Evolutionary conservation across 2,888 invertebrate genomes (phyloP), one percentile per base, ranked within the genome.

Genomic region (Papilio elwesi): DNA sequence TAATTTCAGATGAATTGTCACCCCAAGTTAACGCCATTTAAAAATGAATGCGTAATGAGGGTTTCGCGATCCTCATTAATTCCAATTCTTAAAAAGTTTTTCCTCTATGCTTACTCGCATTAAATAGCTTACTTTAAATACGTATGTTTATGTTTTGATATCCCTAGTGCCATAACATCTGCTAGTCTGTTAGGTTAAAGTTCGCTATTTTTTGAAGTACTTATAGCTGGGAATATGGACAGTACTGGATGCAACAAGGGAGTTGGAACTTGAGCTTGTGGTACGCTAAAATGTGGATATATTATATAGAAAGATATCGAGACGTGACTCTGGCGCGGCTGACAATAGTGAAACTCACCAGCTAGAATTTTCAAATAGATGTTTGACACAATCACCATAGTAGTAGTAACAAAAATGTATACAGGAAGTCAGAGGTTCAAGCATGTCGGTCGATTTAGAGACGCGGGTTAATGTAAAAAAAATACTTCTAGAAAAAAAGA

Each of bases 31-130:
- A 68, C 74, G 71, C 78, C 75, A 75, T 74, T 76, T 75, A 74
- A 74, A 73, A 63, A 74, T 75, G 74, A 78, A 78, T 76, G 70
- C 74, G 51, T 77, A 76, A 78, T 76, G 76, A 76, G 74, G 73
- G 55, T 70, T 76, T 77, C 67, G 71, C 69, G 63, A 69, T 71
- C 59, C 69, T 76, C 73, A 70, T 75, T 73, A 67, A 64, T 53
- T 71, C 65, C 72, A 73, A 74, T 76, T 70, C 66, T 73, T 38
- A 62, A 16, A 16, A 47, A 62, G 26, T 15, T 66, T 68, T 71
- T 6, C n/a, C 15, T 15, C n/a, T 13, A 15, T 48, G 11, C 11
- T 7, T 62, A 51, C 12, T 62, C 13, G 9, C 13, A 16, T 13
- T 53, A 43, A 52, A 13, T 26, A 16, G 13, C n/a, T 13, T 38